A percentile compares a stretch with the other conserved stretches of the same genome.
Evolutionary conservation across 1,140 invertebrate genomes (phyloP).

Genomic region (Lasaia peninsularis): DNA sequence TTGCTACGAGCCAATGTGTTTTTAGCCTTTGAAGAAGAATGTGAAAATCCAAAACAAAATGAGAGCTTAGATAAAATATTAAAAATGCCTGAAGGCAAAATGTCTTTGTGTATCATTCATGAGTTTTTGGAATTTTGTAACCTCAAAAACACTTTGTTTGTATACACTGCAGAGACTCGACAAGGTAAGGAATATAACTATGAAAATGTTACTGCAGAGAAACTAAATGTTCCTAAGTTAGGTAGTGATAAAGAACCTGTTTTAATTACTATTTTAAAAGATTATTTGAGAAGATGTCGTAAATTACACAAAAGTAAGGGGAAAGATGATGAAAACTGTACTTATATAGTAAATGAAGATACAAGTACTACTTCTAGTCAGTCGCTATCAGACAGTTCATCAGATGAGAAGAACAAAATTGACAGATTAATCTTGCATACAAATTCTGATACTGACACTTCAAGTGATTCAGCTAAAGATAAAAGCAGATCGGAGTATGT

Average conservation of each 20-base stretch:
- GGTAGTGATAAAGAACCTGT: conserved; percentile 51
- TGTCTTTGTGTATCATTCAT: conserved; percentile 64
- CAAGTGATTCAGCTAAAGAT: conserved; percentile 59
- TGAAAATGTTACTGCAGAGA: conserved; percentile 47
- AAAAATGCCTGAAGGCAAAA: conserved; percentile 61
- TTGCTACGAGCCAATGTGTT: conserved; percentile 72
- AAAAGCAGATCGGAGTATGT: conserved; percentile 67
- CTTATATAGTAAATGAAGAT: conserved; percentile 66
- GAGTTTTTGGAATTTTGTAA: conserved; percentile 74
- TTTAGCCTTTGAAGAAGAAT: conserved; percentile 71
- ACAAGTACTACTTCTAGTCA: conserved; percentile 53
- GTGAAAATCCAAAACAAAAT: conserved; percentile 65
- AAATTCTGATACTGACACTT: conserved; percentile 67
- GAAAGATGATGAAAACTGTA: conserved; percentile 60
- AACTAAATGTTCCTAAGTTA: conserved; percentile 46
- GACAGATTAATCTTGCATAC: conserved; percentile 52
- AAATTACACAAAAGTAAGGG: conserved; percentile 26
- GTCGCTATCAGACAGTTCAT: conserved; percentile 63
- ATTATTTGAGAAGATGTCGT: conserved; percentile 35
- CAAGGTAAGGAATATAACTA: conserved; percentile 66
- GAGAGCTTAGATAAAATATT: conserved; percentile 59
- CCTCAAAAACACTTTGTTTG: conserved; percentile 72
- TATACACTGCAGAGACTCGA: conserved; percentile 71
- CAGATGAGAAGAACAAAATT: conserved; percentile 67
- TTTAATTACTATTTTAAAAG: conserved; percentile 56